Evolutionary conservation across 2,797 vertebrate genomes (phyloP), one percentile per base, ranked within the genome.

Genomic region (Lithobates sylvaticus): DNA sequence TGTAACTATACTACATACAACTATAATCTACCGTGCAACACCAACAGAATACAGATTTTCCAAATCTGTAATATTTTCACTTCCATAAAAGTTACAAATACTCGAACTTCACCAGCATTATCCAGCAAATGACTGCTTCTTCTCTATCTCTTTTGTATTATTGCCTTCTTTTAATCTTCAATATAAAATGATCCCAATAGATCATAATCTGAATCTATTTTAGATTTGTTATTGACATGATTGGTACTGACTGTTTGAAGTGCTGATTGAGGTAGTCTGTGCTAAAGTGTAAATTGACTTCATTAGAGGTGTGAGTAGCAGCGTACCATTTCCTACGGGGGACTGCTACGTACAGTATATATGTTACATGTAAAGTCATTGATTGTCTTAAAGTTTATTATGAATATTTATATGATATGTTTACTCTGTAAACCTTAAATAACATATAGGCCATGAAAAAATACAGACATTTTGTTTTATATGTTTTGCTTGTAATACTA

Each of bases 31-130:
- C 26, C 70, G 29, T 72, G 70, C 36, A 42, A 42, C 36, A 72
- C 70, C 32, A 72, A 72, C 36, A 23, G 7, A 72, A 67, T 67
- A 67, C 65, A 67, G 61, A 26, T 67, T 67, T 67, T 67, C 26
- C 26, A 67, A 67, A 67, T 12, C 65, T 29, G 27, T 67, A 5
- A 27, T 67, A 61, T 21, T 61, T 61, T 23, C 21, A 61, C 54
- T 27, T 67, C 13, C 26, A 67, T 67, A 67, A 12, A 67, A 67
- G 8, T 23, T 15, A 54, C 50, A 18, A 54, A 54, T 16, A 54
- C 50, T 18, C 50, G 0, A 54, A 54, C 50, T 54, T 54, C n/a
- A 65, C n/a, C n/a, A 65, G 15, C 65, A 29, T 9, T 67, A 67
- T 26, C 65, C 65, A 67, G 26, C 23, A n/a, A 65, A 67, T 67